These are phyloP conservation scores for Amblyornis subalaris DNA, from an alignment of 2,113 vertebrate species.

Conservation along the genomic window DNA sequence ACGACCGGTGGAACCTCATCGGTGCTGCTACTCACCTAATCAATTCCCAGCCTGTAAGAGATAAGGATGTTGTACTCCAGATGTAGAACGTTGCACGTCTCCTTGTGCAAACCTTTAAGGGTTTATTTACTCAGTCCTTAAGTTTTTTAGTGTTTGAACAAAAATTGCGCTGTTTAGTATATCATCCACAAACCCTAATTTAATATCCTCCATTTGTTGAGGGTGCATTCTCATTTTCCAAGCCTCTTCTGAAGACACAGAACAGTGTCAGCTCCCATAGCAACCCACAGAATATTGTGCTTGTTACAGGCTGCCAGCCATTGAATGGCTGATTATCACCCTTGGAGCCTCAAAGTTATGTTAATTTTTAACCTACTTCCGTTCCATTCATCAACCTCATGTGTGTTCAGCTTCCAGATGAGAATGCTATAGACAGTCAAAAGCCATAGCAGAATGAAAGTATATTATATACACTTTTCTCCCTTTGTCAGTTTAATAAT, in stretches of 20 bases:
- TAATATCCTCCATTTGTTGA: background rate
- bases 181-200: background rate
- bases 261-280: background rate
- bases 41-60: background rate
- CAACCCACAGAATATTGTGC: background rate
- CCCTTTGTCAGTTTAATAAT: background rate
- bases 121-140: background rate
- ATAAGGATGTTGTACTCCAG: background rate
- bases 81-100: background rate
- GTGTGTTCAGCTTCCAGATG: background rate
- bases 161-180: background rate
- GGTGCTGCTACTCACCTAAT: background rate
- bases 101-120: background rate
- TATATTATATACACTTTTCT: background rate
- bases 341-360: background rate
- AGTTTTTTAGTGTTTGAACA: background rate
- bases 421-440: background rate
- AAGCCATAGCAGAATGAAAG: background rate
- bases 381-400: background rate
- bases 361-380: background rate
- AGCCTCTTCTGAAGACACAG: background rate
- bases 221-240: background rate
- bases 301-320: background rate
- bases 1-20: accelerated
- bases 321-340: background rate